Percentiles rank a stretch among this genome's conserved stretches.
Evolutionary conservation across 2,797 vertebrate genomes (phyloP).

Genomic region (Anisognathus igniventris): DNA sequence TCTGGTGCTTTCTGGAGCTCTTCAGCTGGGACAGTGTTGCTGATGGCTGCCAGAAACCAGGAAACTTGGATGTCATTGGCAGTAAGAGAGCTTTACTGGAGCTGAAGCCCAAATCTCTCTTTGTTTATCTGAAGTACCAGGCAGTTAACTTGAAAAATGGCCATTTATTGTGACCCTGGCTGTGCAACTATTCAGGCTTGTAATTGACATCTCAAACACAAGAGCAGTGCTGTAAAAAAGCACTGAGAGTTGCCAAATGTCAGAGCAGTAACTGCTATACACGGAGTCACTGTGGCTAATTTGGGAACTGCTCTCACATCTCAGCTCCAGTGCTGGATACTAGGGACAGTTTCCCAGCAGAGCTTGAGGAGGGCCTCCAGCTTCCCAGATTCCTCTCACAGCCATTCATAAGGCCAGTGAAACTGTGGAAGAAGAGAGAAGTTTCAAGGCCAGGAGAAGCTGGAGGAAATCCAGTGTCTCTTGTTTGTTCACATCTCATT

Average conservation of each 20-base stretch:
- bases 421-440: not conserved
- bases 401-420: not conserved
- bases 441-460: not conserved
- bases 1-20: not conserved
- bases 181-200: not conserved
- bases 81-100: not conserved
- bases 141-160: not conserved
- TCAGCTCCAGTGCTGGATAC: not conserved
- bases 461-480: not conserved
- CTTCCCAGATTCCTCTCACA: not conserved
- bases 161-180: not conserved
- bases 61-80: not conserved
- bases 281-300: not conserved
- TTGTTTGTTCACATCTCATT: not conserved
- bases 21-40: not conserved
- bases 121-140: slow-evolving; percentile 10
- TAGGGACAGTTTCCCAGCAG: not conserved
- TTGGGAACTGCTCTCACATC: not conserved
- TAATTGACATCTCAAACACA: not conserved
- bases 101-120: not conserved
- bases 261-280: not conserved
- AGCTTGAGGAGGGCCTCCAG: not conserved
- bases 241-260: not conserved
- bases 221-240: not conserved
- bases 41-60: not conserved